Evolutionary conservation across 2,888 invertebrate genomes (phyloP), one percentile per base, ranked within the genome.

Genomic region (Aproaerema taeniolella): DNA sequence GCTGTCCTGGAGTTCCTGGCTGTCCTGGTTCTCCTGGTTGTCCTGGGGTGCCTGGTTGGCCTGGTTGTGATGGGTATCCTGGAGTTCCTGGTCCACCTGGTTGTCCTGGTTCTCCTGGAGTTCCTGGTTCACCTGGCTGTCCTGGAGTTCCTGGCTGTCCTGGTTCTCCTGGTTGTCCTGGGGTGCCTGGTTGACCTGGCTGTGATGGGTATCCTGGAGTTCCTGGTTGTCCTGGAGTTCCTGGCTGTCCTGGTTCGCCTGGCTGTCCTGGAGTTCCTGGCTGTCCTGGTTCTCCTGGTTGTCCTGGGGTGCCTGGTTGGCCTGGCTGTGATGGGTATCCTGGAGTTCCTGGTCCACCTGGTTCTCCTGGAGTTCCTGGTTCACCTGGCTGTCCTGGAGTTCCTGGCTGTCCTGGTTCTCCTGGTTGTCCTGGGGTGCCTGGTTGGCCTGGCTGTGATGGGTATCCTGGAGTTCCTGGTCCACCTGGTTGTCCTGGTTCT

Each of bases 211-310:
- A 8, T 14, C 9, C 31, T 7, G 31, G 31, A 9, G 13, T 7
- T 5, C n/a, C 14, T 31, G 31, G 31, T 14, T 31, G 31, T 7
- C 14, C 31, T 31, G 15, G 1, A 5, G 13, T 31, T 12, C n/a
- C 4, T 28, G 28, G 14, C n/a, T 31, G 31, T 31, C 31, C 31
- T 31, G 31, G 31, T 15, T 31, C 1, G 2, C 14, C 31, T 31
- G 4, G 20, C 8, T 20, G 20, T n/a, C n/a, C n/a, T 20, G 31
- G 31, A n/a, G n/a, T n/a, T n/a, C n/a, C n/a, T n/a, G n/a, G n/a
- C 9, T 31, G 2, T 3, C 9, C 31, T 31, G 31, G 31, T 9
- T 31, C 2, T 3, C 31, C 31, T 31, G 13, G 31, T 14, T 31
- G 31, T 15, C 20, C 8, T 20, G 20, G 4, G n/a, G n/a, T n/a